Base-by-base conservation (phyloP, 2,888 invertebrate genomes). In the Agrypnus murinus region DNA sequence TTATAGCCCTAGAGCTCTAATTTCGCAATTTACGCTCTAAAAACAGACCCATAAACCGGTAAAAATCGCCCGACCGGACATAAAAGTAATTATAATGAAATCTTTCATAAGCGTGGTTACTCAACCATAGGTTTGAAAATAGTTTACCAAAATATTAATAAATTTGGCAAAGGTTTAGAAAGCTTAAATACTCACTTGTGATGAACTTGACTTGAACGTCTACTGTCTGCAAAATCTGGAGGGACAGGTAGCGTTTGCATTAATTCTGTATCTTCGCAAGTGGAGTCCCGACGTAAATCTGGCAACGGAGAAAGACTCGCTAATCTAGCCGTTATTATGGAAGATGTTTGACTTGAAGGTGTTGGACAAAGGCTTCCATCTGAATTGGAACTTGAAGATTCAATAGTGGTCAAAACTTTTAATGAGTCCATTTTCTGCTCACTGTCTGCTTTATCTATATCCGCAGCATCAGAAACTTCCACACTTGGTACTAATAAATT, bases 221-320 rank as follows among this genome's bases (percentile, higher is more conserved):
- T 88, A 74, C 93, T 92, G 80, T 95, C 95, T 1, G 95, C 95
- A 84, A 95, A 95, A 78, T 93, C 93, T 32, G 91, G 90, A 6
- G 95, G 95, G 48, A 91, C 94, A 0, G 95, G 95, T 73, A 95
- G 86, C 70, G 89, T 87, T 67, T 88, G 77, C 71, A 87, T 76
- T 73, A 74, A 72, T 71, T 84, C 84, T 7, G 81, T 79, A 75
- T 88, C 90, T 46, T 91, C 90, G 17, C 88, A 87, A 71, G 88
- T 86, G 3, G 91, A 91, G 77, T 91, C 91, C 62, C 92, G 86
- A 66, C 90, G 84, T 31, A 89, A 81, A 79, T 91, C 91, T 7
- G 91, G 92, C 82, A 92, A 86, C 1, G 92, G 92, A 45, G 92
- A 92, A 60, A 92, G 87, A 75, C 89, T 90, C 5, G 88, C 89